A percentile compares a stretch with the other conserved stretches of the same genome.
phyloP scores from a whole-genome alignment of 1,140 invertebrate species.

The Diorhabda sublineata region DNA sequence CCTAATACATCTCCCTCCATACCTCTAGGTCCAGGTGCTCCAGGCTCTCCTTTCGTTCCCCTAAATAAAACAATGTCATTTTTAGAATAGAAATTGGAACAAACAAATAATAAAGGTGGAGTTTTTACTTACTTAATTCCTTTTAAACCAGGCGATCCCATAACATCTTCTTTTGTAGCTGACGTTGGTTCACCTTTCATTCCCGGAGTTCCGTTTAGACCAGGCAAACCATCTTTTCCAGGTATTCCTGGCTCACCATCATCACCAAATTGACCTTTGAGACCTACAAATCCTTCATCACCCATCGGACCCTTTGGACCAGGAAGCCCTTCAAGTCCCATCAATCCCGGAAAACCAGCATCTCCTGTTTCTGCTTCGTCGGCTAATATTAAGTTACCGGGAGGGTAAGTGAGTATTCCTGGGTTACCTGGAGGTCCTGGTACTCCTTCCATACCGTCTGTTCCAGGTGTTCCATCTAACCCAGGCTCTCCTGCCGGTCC shows the following conservation, averaged over 20 bases:
- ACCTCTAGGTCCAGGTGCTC: conserved; percentile 45
- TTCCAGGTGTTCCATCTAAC: conserved; percentile 51
- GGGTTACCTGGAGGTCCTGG: conserved; percentile 41
- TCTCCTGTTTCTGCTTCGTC: conserved; percentile 24
- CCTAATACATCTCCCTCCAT: conserved; percentile 32
- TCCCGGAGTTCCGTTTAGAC: conserved; percentile 55
- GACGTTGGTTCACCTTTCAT: conserved; percentile 51
- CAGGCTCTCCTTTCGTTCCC: conserved; percentile 40
- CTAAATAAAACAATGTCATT: conserved; percentile 24
- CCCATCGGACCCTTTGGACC: conserved; percentile 57
- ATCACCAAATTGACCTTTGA: conserved; percentile 48
- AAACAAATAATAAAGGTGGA: conserved; percentile 5
- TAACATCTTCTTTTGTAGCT: conserved; percentile 48
- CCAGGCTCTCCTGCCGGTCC: conserved; percentile 52
- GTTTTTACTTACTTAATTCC: conserved; percentile 34
- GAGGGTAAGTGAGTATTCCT: conserved; percentile 37
- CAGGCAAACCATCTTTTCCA: conserved; percentile 54
- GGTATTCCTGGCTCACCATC: conserved; percentile 49
- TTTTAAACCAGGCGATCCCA: conserved; percentile 47
- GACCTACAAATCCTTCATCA: conserved; percentile 41
- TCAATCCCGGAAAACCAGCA: conserved; percentile 57
- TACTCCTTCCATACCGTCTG: conserved; percentile 50
- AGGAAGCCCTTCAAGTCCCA: conserved; percentile 51
- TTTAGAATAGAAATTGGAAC: neutral
- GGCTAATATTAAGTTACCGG: conserved; percentile 31